Conservation (phyloP, 2,888 invertebrate species). For the Ferdinandea cuprea region DNA sequence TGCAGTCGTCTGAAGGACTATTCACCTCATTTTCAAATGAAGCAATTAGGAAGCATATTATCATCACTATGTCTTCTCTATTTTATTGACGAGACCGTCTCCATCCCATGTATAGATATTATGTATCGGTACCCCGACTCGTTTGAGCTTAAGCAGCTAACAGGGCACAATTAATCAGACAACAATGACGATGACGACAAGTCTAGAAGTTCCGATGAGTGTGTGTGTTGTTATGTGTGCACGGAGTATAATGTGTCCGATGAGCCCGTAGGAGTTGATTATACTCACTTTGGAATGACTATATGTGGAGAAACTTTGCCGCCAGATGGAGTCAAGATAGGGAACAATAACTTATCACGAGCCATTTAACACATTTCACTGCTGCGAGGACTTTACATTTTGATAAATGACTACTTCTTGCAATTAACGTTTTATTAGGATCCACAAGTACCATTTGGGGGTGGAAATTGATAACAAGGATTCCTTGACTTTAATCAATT, state of each 20-base stretch:
- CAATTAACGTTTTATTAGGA: slow-evolving; percentile 7
- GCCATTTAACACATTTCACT: slow-evolving; percentile 16
- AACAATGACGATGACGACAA: slow-evolving; percentile 19
- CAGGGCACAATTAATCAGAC: slow-evolving; percentile 35
- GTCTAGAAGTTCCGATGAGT: neutral
- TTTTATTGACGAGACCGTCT: neutral
- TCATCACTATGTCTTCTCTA: neutral
- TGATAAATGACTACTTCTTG: slow-evolving; percentile 16
- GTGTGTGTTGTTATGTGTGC: neutral
- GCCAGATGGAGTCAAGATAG: neutral
- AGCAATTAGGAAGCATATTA: slow-evolving; percentile 1
- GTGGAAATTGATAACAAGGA: neutral
- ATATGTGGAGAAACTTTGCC: neutral
- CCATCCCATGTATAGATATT: slow-evolving; percentile 22
- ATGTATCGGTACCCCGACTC: slow-evolving; percentile 2
- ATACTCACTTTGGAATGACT: neutral
- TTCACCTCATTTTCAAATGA: slow-evolving; percentile 8
- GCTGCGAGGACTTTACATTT: neutral
- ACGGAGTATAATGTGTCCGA: slow-evolving; percentile 8
- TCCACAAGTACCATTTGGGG: neutral
- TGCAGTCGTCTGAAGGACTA: neutral
- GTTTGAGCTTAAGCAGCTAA: slow-evolving; percentile 20
- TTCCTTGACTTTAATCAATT: neutral
- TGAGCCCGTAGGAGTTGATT: slow-evolving; percentile 13
- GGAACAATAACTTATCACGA: slow-evolving; percentile 23